phyloP scores from a whole-genome alignment of 2,797 vertebrate species.

The Tokudaia muenninki region DNA sequence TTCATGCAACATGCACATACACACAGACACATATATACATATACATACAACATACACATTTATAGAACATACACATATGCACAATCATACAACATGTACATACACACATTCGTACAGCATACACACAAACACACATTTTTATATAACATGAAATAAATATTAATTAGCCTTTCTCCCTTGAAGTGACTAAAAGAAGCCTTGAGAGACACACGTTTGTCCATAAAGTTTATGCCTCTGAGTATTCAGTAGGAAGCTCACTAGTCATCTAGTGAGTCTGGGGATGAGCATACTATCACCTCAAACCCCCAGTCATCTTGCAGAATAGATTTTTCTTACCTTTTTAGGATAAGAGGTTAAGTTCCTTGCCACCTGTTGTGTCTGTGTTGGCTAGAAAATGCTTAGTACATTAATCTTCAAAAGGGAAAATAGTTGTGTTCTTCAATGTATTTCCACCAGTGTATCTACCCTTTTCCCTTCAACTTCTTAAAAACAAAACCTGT shows the following conservation, averaged over 20 bases:
- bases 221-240: not conserved
- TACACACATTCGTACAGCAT: not conserved
- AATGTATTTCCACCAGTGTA: not conserved
- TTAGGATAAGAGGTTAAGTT: not conserved
- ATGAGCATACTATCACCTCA: not conserved
- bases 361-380: not conserved
- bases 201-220: not conserved
- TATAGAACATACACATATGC: not conserved
- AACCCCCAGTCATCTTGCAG: not conserved
- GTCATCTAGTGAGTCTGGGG: not conserved
- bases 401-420: not conserved
- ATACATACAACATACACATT: not conserved
- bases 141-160: not conserved
- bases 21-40: not conserved
- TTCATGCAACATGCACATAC: not conserved
- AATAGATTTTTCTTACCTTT: not conserved
- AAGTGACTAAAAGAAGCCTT: not conserved
- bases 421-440: not conserved
- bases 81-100: not conserved
- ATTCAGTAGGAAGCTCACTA: not conserved
- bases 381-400: not conserved
- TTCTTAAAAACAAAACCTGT: not conserved
- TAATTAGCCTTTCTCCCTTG: not conserved
- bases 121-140: not conserved
- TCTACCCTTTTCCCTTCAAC: not conserved